phyloP scores from a whole-genome alignment of 2,797 vertebrate genomes.

The Mormyrus proboscirostris region DNA sequence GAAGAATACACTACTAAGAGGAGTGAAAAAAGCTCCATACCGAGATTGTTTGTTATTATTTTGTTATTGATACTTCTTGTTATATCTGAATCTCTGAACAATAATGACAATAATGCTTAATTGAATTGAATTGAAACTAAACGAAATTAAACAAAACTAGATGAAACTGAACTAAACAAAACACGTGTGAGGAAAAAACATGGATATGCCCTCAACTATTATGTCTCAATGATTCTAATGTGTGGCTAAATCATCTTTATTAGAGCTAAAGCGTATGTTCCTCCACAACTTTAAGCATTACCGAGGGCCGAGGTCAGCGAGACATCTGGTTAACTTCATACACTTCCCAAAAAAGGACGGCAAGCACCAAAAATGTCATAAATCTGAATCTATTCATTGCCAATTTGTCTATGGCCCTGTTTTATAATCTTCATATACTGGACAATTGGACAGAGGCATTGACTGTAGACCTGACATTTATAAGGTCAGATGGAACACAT shows the following conservation, averaged over 20 bases:
- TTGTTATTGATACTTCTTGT: neutral
- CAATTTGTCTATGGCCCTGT: neutral
- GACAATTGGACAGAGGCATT: neutral
- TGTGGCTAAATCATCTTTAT: neutral
- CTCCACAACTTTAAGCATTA: neutral
- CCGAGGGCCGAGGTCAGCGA: neutral
- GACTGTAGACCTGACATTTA: conserved; percentile 6
- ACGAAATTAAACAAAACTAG: neutral
- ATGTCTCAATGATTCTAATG: neutral
- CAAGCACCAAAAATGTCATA: neutral
- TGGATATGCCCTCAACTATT: neutral
- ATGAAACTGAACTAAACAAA: neutral
- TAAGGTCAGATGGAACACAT: conserved; percentile 9
- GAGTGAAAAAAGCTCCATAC: neutral
- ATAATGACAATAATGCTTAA: neutral
- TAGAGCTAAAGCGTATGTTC: neutral
- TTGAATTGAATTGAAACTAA: neutral
- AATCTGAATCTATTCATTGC: conserved; percentile 2
- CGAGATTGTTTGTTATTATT: neutral
- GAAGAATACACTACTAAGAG: neutral
- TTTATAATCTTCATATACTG: conserved; percentile 11
- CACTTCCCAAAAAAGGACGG: neutral
- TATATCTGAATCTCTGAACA: neutral
- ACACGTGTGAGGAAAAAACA: neutral
- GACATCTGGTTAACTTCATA: conserved; percentile 1